Evolutionary conservation across 2,113 vertebrate species (phyloP), one percentile per base, ranked within the genome.

Genomic region (Gambusia holbrooki): DNA sequence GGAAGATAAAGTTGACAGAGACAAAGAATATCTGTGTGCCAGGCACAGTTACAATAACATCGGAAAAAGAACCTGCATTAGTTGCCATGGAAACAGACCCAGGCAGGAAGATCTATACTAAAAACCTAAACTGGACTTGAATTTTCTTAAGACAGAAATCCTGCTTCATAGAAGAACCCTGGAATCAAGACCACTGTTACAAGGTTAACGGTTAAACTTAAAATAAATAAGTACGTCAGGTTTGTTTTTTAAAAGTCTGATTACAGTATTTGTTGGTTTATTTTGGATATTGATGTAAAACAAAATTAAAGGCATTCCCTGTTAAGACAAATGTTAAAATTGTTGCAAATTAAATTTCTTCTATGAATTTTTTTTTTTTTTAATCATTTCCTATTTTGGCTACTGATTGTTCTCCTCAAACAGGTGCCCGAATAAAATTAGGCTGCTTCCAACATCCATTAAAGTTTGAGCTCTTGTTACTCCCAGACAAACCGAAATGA

Each of bases 401-500:
- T 62, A 28, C 37, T 48, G 66, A 60, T 48, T 32, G 51, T 60
- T 22, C 42, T 28, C 73, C 81, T 70, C 71, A 67, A 68, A 78
- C 30, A 0, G 54, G 17, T 32, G 22, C 40, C 12, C 30, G 66
- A 61, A 85, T 79, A 73, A 84, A 48, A 86, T 85, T 77, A 80
- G 45, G 15, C 60, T 1, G 0, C 62, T 32, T 62, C 37, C 70
- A 71, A 69, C 80, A 73, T 37, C 48, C 35, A 76, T 61, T 69
- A 35, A 75, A 85, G 51, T 74, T 76, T 70, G 61, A 68, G 30
- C 64, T 54, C 74, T 75, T 86, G 74, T 84, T 81, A 33, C 45
- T 61, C 28, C 67, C 40, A 61, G 76, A 89, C 87, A 90, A 72
- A 65, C 87, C 7, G 74, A 81, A 33, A 69, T 73, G 71, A 85